Conservation (phyloP, 2,797 vertebrate genomes). For the Phylloscopus collybita region DNA sequence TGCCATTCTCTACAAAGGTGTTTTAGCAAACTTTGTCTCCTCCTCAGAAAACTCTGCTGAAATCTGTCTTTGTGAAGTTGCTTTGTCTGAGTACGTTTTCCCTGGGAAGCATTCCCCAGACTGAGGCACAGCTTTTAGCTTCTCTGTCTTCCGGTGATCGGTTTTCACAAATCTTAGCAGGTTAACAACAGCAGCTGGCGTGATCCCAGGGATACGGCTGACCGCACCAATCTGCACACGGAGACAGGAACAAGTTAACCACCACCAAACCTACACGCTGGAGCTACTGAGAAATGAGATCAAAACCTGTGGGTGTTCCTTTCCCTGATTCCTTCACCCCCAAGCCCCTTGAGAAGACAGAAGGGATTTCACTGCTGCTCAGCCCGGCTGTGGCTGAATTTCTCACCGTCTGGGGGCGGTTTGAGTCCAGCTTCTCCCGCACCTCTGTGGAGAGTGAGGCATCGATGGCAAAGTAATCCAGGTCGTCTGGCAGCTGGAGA, state of each 20-base stretch:
- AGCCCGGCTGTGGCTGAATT: neutral
- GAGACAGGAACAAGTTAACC: neutral
- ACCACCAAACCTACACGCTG: neutral
- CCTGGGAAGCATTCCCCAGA: neutral
- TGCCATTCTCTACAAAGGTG: neutral
- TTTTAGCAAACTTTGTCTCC: neutral
- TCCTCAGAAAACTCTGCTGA: constrained; percentile 4
- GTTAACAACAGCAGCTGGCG: constrained; percentile 89
- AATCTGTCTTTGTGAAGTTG: neutral
- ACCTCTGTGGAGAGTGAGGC: constrained; percentile 88
- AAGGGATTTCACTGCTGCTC: neutral
- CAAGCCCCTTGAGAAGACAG: neutral
- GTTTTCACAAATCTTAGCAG: constrained; percentile 85
- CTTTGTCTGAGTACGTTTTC: neutral
- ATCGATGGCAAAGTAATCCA: constrained; percentile 87
- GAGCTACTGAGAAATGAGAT: neutral
- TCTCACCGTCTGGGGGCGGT: constrained; percentile 90
- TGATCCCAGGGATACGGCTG: constrained; percentile 91
- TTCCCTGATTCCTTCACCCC: neutral
- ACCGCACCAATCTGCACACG: constrained; percentile 87
- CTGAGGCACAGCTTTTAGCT: neutral
- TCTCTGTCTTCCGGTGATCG: neutral
- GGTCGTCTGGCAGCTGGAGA: constrained; percentile 85
- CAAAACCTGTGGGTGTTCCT: neutral
- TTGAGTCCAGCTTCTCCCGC: constrained; percentile 86